Evolutionary conservation across 2,888 invertebrate genomes (phyloP).

Genomic region (Epiblema foenella): DNA sequence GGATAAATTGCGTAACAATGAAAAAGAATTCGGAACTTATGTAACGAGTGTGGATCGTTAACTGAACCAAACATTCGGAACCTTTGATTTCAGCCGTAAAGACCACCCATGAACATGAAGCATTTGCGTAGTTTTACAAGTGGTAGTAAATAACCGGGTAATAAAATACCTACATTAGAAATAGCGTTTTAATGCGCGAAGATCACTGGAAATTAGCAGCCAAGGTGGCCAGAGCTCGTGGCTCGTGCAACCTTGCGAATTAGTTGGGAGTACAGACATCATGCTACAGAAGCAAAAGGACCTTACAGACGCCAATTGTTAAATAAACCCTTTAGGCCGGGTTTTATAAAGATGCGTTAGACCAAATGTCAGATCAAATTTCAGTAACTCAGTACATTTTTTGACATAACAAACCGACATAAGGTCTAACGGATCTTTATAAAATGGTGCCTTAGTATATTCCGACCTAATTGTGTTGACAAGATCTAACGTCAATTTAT

Average conservation of each 20-base stretch:
- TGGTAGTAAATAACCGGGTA: slow-evolving; percentile 51
- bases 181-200: slow-evolving; percentile 67
- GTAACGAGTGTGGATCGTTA: slow-evolving; percentile 25
- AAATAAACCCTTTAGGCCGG: too few species aligned
- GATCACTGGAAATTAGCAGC: slow-evolving; percentile 71
- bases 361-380: too few species aligned
- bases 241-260: slow-evolving; percentile 73
- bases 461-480: neutral
- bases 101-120: slow-evolving; percentile 41
- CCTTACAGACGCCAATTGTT: neutral
- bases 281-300: neutral
- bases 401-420: too few species aligned
- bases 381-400: too few species aligned
- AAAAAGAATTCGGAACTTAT: slow-evolving; percentile 12
- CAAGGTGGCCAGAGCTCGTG: slow-evolving; percentile 74
- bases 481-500: neutral
- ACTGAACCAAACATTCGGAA: slow-evolving; percentile 13
- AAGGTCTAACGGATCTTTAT: too few species aligned
- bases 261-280: slow-evolving; percentile 54
- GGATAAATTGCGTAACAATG: slow-evolving; percentile 9
- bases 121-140: slow-evolving; percentile 36
- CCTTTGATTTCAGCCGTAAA: slow-evolving; percentile 35
- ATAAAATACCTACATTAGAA: slow-evolving; percentile 71
- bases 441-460: too few species aligned
- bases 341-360: too few species aligned